These are phyloP conservation scores for Vimba vimba DNA, from an alignment of 2,113 vertebrate genomes.

Conservation along the genomic window DNA sequence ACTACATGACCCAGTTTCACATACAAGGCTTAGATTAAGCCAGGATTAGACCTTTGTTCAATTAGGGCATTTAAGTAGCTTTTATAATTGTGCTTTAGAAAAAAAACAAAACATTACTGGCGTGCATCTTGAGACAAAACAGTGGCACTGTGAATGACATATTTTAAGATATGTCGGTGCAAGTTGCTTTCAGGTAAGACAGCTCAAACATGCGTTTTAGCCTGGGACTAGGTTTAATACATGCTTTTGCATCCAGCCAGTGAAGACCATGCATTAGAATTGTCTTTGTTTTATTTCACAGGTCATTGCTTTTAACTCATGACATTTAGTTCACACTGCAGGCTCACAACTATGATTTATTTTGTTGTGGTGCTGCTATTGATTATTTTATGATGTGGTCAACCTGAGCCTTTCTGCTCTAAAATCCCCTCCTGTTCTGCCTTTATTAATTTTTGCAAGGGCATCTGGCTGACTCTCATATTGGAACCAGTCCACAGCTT, in stretches of 20 bases:
- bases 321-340: neutral
- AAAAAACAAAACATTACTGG: too few species aligned
- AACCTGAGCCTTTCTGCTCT: neutral
- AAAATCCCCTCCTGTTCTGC: neutral
- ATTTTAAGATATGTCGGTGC: too few species aligned
- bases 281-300: neutral
- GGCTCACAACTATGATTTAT: neutral
- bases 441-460: slow-evolving; percentile 43
- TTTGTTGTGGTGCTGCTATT: neutral
- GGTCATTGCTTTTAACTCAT: neutral
- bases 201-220: too few species aligned
- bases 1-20: neutral
- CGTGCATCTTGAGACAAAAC: too few species aligned
- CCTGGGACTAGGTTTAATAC: too few species aligned
- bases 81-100: too few species aligned
- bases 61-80: too few species aligned
- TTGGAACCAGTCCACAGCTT: slow-evolving; percentile 26
- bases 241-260: neutral
- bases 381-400: neutral
- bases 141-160: too few species aligned
- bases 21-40: too few species aligned
- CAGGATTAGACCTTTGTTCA: too few species aligned
- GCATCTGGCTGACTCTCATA: slow-evolving; percentile 42
- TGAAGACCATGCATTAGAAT: neutral
- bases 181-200: too few species aligned